Conservation (phyloP, 2,888 invertebrate species). For the Girardia tigrina region DNA sequence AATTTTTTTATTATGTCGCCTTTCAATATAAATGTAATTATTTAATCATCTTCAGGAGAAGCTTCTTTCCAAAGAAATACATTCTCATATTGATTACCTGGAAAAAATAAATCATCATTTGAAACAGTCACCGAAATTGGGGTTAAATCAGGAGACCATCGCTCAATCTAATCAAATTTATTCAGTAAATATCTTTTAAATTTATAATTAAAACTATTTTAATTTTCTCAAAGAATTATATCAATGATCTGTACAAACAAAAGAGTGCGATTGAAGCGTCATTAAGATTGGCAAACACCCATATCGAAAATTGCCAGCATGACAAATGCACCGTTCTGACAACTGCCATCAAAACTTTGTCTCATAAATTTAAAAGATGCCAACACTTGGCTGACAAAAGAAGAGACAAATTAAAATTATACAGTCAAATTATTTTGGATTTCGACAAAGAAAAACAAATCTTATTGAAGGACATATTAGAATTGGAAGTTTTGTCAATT, state of each 20-base stretch:
- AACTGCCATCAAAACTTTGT: neutral
- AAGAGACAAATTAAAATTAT: neutral
- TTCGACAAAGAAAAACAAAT: neutral
- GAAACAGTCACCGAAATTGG: neutral
- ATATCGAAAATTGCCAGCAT: neutral
- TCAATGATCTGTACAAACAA: neutral
- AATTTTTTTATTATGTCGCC: too few relatives aligned
- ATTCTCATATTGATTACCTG: neutral
- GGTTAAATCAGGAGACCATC: neutral
- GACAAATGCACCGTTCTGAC: slow-evolving; percentile 8
- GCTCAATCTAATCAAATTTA: neutral
- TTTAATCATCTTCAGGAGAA: too few relatives aligned
- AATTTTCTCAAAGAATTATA: too few relatives aligned
- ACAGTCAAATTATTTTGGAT: neutral
- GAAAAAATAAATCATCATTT: neutral
- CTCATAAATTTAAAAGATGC: neutral
- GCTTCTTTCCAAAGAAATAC: neutral
- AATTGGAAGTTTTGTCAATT: slow-evolving; percentile 10
- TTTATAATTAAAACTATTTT: too few relatives aligned
- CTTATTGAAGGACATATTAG: neutral
- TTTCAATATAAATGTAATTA: too few relatives aligned
- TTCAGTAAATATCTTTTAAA: too few relatives aligned
- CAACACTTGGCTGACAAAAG: neutral
- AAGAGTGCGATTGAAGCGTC: neutral
- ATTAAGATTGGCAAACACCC: neutral